phyloP scores from a whole-genome alignment of 2,113 vertebrate genomes.

The Romanogobio albipinnatus region DNA sequence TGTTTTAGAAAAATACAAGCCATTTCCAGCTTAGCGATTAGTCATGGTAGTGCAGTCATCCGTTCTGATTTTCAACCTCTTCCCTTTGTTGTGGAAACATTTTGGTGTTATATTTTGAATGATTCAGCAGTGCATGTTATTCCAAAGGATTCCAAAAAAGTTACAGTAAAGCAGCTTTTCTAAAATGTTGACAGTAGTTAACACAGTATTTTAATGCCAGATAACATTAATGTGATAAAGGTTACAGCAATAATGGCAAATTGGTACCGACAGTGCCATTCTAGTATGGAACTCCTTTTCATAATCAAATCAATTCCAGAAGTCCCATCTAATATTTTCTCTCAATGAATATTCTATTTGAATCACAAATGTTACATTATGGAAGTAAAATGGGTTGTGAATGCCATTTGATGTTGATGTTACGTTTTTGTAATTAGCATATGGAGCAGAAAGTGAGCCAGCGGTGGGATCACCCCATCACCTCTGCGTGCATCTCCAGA shows the following conservation, averaged over 20 bases:
- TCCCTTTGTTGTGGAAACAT: conserved; percentile 52
- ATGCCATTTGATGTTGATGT: not conserved
- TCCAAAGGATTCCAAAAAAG: not conserved
- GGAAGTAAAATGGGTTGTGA: not conserved
- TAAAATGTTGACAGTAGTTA: not conserved
- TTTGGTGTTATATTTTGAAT: not conserved
- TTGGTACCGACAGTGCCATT: no score
- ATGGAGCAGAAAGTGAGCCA: conserved; percentile 80
- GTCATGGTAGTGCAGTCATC: not conserved
- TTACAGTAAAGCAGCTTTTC: not conserved
- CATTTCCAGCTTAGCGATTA: not conserved
- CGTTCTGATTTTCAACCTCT: not conserved
- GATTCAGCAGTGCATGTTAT: not conserved
- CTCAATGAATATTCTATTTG: not conserved
- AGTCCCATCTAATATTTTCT: not conserved
- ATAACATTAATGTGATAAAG: no score
- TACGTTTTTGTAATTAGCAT: conserved; percentile 67
- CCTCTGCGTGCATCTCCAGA: conserved; percentile 83
- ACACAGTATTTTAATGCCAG: not conserved
- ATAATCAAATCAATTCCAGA: not conserved
- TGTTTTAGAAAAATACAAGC: not conserved
- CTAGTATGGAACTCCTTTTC: no score
- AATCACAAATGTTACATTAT: conserved; percentile 8
- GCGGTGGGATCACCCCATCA: conserved; percentile 89
- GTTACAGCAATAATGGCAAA: no score